Percentiles rank a stretch among this genome's conserved stretches.
Conservation (phyloP, 2,888 invertebrate genomes). For the Trichogramma evanescens region DNA sequence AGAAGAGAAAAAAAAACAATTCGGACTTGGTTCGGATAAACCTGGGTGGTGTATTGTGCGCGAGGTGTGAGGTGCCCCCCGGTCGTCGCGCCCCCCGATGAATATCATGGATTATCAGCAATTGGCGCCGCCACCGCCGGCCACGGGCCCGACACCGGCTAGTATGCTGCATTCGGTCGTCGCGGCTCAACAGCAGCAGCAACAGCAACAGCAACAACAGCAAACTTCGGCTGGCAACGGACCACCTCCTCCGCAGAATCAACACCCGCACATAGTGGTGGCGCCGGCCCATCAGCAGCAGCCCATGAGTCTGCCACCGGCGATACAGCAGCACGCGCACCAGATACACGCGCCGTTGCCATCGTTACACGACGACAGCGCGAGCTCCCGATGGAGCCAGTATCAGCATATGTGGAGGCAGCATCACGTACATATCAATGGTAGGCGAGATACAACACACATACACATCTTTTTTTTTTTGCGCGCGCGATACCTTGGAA, state of each 20-base stretch:
- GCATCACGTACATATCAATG: slow-evolving; percentile 69
- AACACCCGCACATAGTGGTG: slow-evolving; percentile 42
- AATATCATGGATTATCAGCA: slow-evolving; percentile 48
- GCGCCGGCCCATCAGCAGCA: slow-evolving; percentile 41
- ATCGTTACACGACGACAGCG: slow-evolving; percentile 56
- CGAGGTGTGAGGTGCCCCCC: slow-evolving; percentile 23
- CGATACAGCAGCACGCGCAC: slow-evolving; percentile 60
- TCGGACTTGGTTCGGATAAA: no score
- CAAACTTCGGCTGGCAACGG: slow-evolving; percentile 23
- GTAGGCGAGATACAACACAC: slow-evolving; percentile 45
- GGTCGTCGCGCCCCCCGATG: neutral
- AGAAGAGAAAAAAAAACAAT: no score
- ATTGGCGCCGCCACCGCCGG: slow-evolving; percentile 49
- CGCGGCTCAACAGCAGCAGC: slow-evolving; percentile 35
- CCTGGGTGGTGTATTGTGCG: no score
- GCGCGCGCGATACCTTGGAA: no score
- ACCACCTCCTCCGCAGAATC: slow-evolving; percentile 31
- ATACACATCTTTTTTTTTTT: no score
- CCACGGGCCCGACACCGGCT: slow-evolving; percentile 36
- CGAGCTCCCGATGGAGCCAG: slow-evolving; percentile 60
- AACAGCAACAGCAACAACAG: slow-evolving; percentile 33
- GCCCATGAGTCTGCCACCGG: slow-evolving; percentile 49
- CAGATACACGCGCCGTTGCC: slow-evolving; percentile 59
- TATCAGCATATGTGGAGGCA: slow-evolving; percentile 74
- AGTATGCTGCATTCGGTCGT: slow-evolving; percentile 43